These are phyloP conservation scores for Diarsia mendica DNA, from an alignment of 2,888 invertebrate genomes.

Conservation along the genomic window DNA sequence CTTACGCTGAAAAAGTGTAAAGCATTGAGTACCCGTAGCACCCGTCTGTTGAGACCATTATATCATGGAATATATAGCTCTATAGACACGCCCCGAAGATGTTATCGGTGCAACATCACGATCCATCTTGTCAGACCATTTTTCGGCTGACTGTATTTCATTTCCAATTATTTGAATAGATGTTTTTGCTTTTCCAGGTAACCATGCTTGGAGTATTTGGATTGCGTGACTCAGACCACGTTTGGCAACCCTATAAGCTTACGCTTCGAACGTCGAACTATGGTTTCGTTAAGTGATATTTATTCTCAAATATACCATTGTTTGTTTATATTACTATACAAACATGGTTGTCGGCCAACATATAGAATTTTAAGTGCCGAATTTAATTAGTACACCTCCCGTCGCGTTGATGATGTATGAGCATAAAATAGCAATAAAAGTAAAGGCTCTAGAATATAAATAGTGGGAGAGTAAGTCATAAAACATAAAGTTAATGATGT, in stretches of 20 bases:
- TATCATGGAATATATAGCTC: conserved; percentile 25
- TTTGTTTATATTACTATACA: conserved; percentile 59
- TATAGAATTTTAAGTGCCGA: conserved; percentile 65
- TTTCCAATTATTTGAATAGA: conserved; percentile 41
- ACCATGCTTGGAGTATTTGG: conserved; percentile 31
- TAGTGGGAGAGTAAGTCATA: conserved; percentile 64
- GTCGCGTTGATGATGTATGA: conserved; percentile 63
- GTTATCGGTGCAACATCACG: conserved; percentile 40
- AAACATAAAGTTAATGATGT: conserved; percentile 58
- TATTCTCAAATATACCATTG: conserved; percentile 64
- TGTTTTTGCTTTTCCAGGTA: conserved; percentile 49
- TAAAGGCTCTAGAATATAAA: conserved; percentile 65
- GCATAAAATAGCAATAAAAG: conserved; percentile 68
- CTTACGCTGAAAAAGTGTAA: conserved; percentile 32
- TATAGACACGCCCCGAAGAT: conserved; percentile 34
- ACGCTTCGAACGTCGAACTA: conserved; percentile 44
- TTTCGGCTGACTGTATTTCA: conserved; percentile 44
- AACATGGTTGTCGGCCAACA: conserved; percentile 43
- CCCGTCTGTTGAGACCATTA: conserved; percentile 19
- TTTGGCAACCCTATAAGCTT: conserved; percentile 56
- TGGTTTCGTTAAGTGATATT: conserved; percentile 65
- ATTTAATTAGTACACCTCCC: conserved; percentile 71
- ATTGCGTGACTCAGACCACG: conserved; percentile 35
- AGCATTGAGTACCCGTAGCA: conserved; percentile 17
- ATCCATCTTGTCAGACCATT: conserved; percentile 17